A percentile compares a stretch with the other conserved stretches of the same genome.
phyloP scores from a whole-genome alignment of 2,113 vertebrate species.

The Cyphomyrus plagiostoma region DNA sequence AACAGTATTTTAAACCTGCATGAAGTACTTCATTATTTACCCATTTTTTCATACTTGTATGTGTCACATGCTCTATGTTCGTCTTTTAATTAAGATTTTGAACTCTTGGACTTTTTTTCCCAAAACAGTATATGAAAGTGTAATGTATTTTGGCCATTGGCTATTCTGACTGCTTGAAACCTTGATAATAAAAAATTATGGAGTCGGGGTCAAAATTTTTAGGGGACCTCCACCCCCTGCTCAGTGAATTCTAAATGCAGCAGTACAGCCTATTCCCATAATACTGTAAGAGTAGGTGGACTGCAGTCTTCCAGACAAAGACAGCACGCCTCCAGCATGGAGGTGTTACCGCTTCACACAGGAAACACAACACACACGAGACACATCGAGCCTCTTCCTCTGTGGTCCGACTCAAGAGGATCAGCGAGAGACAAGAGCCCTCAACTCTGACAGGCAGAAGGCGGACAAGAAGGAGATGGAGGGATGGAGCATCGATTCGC shows the following conservation, averaged over 20 bases:
- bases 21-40: neutral
- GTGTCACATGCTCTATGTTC: neutral
- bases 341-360: neutral
- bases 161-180: neutral
- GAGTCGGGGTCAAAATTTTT: neutral
- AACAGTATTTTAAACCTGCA: neutral
- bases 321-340: neutral
- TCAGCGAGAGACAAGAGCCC: neutral
- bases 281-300: neutral
- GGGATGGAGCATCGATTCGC: neutral
- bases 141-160: neutral
- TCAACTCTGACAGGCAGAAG: neutral
- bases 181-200: neutral
- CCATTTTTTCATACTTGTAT: neutral
- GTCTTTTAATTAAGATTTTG: neutral
- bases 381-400: neutral
- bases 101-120: neutral
- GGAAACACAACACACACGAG: neutral
- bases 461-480: neutral
- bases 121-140: neutral
- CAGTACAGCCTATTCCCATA: neutral
- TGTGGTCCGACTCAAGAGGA: neutral
- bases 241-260: neutral
- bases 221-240: neutral
- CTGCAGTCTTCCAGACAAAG: neutral